These are phyloP conservation scores for Coracopsis vasa DNA, from an alignment of 2,113 vertebrate genomes.

Conservation along the genomic window DNA sequence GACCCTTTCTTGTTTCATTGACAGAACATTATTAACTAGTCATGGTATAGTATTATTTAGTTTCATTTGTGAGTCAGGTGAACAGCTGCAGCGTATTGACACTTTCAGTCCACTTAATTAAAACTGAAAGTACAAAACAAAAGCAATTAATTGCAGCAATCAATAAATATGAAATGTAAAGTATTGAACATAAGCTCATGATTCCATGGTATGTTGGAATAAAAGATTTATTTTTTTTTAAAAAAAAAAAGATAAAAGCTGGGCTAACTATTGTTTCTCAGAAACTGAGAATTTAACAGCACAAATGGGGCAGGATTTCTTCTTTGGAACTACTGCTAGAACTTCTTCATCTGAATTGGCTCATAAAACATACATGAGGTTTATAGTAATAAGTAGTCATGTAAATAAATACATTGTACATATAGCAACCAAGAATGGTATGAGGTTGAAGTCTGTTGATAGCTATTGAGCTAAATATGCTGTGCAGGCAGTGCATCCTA, in stretches of 20 bases:
- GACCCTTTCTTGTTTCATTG: neutral
- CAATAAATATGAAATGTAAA: slow-evolving; percentile 51
- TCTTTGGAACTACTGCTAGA: neutral
- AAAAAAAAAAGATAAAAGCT: neutral
- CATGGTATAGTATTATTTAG: neutral
- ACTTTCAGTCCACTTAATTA: slow-evolving; percentile 49
- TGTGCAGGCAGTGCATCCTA: neutral
- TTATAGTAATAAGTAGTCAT: neutral
- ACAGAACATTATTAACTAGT: neutral
- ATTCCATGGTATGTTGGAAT: neutral
- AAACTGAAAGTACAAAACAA: slow-evolving; percentile 20
- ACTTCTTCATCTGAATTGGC: neutral
- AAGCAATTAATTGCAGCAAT: slow-evolving; percentile 41
- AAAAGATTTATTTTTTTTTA: neutral
- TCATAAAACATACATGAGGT: neutral
- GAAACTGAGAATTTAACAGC: neutral
- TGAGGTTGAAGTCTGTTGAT: neutral
- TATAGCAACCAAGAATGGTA: neutral
- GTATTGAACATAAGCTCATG: neutral
- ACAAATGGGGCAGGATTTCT: neutral
- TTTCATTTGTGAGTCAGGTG: neutral
- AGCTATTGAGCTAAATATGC: neutral
- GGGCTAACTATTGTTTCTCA: neutral
- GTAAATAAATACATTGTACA: neutral
- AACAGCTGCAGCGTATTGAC: neutral